A percentile compares a stretch with the other conserved stretches of the same genome.
Evolutionary conservation across 1,140 invertebrate species (phyloP).

Genomic region (Drosophila leontia): DNA sequence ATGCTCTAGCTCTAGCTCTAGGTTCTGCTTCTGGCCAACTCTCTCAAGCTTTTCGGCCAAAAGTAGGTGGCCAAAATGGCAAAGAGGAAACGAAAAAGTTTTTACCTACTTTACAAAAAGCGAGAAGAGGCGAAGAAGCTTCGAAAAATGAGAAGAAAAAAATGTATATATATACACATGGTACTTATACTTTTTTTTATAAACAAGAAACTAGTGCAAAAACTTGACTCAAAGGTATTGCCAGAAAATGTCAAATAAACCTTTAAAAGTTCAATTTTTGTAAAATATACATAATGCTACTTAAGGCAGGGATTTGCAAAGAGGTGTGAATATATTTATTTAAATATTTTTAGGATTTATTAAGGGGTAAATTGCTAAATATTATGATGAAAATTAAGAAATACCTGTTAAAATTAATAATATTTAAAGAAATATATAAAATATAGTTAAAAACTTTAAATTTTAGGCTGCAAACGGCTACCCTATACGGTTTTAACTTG

Average conservation of each 20-base stretch:
- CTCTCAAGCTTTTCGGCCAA: slow-evolving; percentile 34
- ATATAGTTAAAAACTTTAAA: neutral
- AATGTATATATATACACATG: neutral
- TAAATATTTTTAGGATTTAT: neutral
- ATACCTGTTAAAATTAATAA: neutral
- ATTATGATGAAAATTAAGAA: neutral
- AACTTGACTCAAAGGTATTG: slow-evolving; percentile 56
- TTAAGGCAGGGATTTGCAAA: neutral
- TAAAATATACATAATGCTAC: neutral
- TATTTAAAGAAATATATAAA: neutral
- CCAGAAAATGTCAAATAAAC: slow-evolving; percentile 12
- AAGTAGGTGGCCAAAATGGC: slow-evolving; percentile 65
- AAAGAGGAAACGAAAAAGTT: slow-evolving; percentile 43
- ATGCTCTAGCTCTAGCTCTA: slow-evolving; percentile 21
- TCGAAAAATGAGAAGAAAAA: slow-evolving; percentile 31
- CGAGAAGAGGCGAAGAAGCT: slow-evolving; percentile 15
- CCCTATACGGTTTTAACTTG: neutral
- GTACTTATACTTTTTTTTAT: slow-evolving; percentile 28
- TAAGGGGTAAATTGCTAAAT: neutral
- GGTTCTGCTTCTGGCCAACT: neutral
- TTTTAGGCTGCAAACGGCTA: neutral
- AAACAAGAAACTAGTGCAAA: slow-evolving; percentile 72
- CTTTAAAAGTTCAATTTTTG: neutral
- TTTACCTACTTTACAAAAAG: slow-evolving; percentile 63
- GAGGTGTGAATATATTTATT: neutral